Conservation (phyloP, 2,113 vertebrate genomes). For the Excalfactoria chinensis region DNA sequence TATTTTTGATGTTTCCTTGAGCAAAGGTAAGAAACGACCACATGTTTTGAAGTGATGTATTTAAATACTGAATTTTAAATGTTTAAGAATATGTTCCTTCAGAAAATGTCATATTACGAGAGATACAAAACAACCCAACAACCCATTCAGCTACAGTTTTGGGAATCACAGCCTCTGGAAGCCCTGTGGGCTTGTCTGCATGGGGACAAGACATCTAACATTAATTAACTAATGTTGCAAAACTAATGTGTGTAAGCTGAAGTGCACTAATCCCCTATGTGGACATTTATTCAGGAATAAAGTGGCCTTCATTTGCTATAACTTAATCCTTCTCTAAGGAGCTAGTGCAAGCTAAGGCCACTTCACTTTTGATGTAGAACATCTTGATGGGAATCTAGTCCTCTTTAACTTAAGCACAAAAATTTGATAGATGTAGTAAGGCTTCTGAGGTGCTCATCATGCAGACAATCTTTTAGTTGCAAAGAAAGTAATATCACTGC, state of each 20-base stretch:
- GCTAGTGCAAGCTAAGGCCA: not conserved
- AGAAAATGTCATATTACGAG: not conserved
- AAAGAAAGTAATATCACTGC: not conserved
- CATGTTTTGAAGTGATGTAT: not conserved
- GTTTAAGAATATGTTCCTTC: not conserved
- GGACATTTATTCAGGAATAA: slow-evolving; percentile 3
- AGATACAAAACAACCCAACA: not conserved
- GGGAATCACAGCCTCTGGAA: not conserved
- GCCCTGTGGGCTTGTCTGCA: not conserved
- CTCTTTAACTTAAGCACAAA: not conserved
- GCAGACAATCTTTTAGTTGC: not conserved
- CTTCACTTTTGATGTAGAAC: not conserved
- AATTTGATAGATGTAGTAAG: not conserved
- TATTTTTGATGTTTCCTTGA: not conserved
- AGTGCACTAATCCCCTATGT: not conserved
- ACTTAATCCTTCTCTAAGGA: slow-evolving; percentile 18
- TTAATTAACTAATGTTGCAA: slow-evolving; percentile 35
- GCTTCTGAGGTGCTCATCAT: not conserved
- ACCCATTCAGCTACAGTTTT: not conserved
- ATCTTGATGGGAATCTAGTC: not conserved
- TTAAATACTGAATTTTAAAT: not conserved
- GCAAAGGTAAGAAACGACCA: not conserved
- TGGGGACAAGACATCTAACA: not conserved
- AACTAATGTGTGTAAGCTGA: not conserved
- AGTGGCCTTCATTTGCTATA: not conserved